Conservation (phyloP, 1,140 invertebrate species). For the Pentalonia nigronervosa region DNA sequence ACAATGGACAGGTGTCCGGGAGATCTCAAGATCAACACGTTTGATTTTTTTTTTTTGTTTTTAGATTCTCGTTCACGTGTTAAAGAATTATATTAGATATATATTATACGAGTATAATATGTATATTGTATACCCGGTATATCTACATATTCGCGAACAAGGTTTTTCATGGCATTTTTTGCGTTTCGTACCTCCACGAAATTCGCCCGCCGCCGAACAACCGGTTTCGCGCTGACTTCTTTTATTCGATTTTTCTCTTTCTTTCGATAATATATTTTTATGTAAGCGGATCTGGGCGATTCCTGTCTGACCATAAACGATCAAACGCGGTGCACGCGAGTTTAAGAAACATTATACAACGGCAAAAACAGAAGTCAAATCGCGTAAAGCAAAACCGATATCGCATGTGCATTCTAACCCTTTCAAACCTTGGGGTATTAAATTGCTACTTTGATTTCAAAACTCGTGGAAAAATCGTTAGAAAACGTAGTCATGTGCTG, state of each 20-base stretch:
- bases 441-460: not conserved
- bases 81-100: not conserved
- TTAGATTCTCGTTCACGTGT: not conserved
- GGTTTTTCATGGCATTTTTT: not conserved
- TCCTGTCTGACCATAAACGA: not conserved
- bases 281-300: conserved; percentile 38
- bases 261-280: not conserved
- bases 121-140: not conserved
- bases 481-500: not conserved
- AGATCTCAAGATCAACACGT: not conserved
- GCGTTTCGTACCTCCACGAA: not conserved
- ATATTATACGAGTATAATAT: not conserved
- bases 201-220: conserved; percentile 15
- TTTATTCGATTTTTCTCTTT: not conserved
- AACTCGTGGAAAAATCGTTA: not conserved
- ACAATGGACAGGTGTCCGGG: not conserved
- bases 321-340: not conserved
- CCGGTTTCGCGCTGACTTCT: not conserved
- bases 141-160: not conserved
- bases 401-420: not conserved
- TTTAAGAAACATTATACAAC: conserved; percentile 15
- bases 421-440: conserved; percentile 27
- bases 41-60: not conserved
- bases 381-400: not conserved
- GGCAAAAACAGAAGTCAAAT: conserved; percentile 28